Conservation (phyloP, 2,888 invertebrate species). For the Temnothorax ravouxi region DNA sequence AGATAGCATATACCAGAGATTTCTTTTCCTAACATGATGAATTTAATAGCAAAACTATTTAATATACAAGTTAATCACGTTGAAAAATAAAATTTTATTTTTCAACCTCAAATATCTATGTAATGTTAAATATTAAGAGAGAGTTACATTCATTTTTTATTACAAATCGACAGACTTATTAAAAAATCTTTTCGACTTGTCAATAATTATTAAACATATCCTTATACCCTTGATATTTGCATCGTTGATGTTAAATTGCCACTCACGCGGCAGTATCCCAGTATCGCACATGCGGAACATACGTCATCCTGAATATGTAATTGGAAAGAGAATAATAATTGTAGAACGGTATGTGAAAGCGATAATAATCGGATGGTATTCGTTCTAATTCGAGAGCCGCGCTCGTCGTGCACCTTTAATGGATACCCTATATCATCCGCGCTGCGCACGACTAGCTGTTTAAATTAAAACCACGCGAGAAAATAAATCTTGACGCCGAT, state of each 20-base stretch:
- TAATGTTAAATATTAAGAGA: background rate
- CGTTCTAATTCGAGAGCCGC: slow-evolving; percentile 47
- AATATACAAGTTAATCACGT: background rate
- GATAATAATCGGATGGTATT: slow-evolving; percentile 47
- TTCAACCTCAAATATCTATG: background rate
- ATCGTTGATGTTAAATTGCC: background rate
- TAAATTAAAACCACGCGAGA: slow-evolving; percentile 65
- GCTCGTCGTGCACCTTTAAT: slow-evolving; percentile 61
- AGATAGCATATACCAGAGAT: background rate
- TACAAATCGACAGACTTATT: background rate
- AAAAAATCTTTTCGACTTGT: background rate
- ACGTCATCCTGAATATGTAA: slow-evolving; percentile 15
- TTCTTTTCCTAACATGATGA: background rate
- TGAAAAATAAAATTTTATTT: background rate
- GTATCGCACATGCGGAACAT: background rate
- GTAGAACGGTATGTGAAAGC: slow-evolving; percentile 19
- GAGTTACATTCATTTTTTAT: background rate
- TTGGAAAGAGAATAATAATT: slow-evolving; percentile 35
- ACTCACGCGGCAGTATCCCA: background rate
- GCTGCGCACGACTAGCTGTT: slow-evolving; percentile 45
- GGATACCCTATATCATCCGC: slow-evolving; percentile 49
- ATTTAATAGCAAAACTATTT: slow-evolving; percentile 19
- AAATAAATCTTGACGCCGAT: slow-evolving; percentile 65
- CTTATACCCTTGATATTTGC: background rate
- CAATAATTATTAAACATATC: background rate